A percentile compares a stretch with the other conserved stretches of the same genome.
Evolutionary conservation across 2,113 vertebrate genomes (phyloP).

Genomic region (Neolamprologus falcicula): DNA sequence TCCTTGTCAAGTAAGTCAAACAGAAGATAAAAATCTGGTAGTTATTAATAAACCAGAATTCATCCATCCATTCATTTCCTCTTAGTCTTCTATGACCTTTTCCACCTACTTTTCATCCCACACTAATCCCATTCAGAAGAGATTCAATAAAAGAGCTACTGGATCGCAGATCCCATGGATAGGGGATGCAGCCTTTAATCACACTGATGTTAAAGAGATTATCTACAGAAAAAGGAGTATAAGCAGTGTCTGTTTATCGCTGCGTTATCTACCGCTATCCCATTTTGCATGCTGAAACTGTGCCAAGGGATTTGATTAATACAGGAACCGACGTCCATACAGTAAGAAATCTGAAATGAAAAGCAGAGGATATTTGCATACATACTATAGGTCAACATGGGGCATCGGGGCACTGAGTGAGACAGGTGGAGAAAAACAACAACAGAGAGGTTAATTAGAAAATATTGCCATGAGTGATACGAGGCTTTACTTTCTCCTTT

Average conservation of each 20-base stretch:
- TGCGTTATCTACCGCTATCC: slow-evolving; percentile 27
- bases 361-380: slow-evolving; percentile 32
- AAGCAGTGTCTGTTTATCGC: slow-evolving; percentile 24
- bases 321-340: slow-evolving; percentile 25
- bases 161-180: slow-evolving; percentile 39
- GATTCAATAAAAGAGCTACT: slow-evolving; percentile 29
- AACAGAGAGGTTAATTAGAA: neutral
- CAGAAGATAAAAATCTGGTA: neutral
- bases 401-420: neutral
- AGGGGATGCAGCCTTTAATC: slow-evolving; percentile 45
- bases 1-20: neutral
- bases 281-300: slow-evolving; percentile 25
- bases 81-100: neutral
- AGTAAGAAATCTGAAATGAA: slow-evolving; percentile 10
- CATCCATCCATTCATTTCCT: neutral
- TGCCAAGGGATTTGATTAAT: slow-evolving; percentile 47
- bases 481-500: neutral
- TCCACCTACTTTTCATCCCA: slow-evolving; percentile 32
- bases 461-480: neutral
- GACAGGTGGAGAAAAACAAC: neutral
- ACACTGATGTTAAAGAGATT: slow-evolving; percentile 57
- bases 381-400: neutral
- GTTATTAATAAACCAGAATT: neutral
- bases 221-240: slow-evolving; percentile 35
- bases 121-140: slow-evolving; percentile 17